A percentile compares a stretch with the other conserved stretches of the same genome.
phyloP scores from a whole-genome alignment of 2,797 vertebrate genomes.

The Micromesistius poutassou region DNA sequence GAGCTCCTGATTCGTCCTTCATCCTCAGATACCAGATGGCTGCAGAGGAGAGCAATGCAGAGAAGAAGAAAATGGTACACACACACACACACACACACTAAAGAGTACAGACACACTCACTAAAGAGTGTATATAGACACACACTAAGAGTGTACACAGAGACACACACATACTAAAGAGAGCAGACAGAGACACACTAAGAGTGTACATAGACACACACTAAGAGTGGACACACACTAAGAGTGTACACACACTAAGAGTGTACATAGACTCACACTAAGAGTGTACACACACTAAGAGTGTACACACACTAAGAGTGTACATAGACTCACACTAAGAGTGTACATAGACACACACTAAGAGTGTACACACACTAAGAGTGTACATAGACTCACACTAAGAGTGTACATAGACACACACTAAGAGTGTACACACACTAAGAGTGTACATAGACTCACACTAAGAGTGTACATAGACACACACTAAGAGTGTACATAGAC shows the following conservation, averaged over 20 bases:
- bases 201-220: not conserved
- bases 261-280: not conserved
- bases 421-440: not conserved
- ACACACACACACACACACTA: not conserved
- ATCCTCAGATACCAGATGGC: constrained; percentile 89
- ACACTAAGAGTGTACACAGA: no score
- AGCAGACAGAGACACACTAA: not conserved
- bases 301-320: constrained; percentile 3
- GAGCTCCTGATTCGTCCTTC: not conserved
- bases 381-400: no score
- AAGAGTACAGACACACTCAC: not conserved
- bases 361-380: not conserved
- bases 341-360: not conserved
- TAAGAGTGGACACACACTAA: not conserved
- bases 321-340: not conserved
- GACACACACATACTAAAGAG: not conserved
- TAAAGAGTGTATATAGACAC: no score
- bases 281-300: not conserved
- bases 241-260: no score
- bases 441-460: no score
- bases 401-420: not conserved
- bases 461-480: no score
- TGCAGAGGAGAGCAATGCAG: constrained; percentile 82
- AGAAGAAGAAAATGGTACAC: constrained; percentile 80
- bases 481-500: not conserved